phyloP scores from a whole-genome alignment of 2,888 invertebrate species.

The Heteropelma amictum region DNA sequence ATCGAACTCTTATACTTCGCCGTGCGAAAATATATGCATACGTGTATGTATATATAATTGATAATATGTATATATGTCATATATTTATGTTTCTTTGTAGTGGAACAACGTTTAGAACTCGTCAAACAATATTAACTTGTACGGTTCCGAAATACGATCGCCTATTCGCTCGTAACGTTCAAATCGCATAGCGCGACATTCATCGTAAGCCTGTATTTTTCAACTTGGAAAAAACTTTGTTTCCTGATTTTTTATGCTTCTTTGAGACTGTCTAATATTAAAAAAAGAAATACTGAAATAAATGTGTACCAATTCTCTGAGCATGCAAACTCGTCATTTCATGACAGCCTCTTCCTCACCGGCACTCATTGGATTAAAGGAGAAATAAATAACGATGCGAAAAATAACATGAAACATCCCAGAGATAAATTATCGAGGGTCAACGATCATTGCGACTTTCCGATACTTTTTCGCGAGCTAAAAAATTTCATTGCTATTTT shows the following conservation, averaged over 20 bases:
- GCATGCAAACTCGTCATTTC: conserved; percentile 37
- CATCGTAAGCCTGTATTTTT: conserved; percentile 68
- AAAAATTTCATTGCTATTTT: no score
- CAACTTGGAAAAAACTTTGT: conserved; percentile 68
- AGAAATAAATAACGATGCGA: no score
- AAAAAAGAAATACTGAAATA: conserved; percentile 74
- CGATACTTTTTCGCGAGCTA: no score
- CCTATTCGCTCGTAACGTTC: conserved; percentile 57
- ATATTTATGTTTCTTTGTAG: conserved; percentile 54
- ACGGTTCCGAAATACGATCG: conserved; percentile 61
- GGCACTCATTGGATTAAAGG: no score
- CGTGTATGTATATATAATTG: conserved; percentile 41
- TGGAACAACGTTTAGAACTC: conserved; percentile 55
- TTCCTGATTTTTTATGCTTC: conserved; percentile 76
- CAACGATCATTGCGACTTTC: no score
- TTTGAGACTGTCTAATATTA: conserved; percentile 75
- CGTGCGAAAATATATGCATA: conserved; percentile 46
- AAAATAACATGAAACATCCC: no score
- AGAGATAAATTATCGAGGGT: no score
- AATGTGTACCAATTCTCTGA: conserved; percentile 76
- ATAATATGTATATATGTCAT: conserved; percentile 42
- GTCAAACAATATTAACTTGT: conserved; percentile 56
- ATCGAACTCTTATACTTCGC: conserved; percentile 54
- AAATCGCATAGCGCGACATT: conserved; percentile 57
- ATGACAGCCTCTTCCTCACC: no score